Evolutionary conservation across 30 jellyfish, hydroid and myxozoan species (phyloP).

Genomic region (Aurelia coerulea): DNA sequence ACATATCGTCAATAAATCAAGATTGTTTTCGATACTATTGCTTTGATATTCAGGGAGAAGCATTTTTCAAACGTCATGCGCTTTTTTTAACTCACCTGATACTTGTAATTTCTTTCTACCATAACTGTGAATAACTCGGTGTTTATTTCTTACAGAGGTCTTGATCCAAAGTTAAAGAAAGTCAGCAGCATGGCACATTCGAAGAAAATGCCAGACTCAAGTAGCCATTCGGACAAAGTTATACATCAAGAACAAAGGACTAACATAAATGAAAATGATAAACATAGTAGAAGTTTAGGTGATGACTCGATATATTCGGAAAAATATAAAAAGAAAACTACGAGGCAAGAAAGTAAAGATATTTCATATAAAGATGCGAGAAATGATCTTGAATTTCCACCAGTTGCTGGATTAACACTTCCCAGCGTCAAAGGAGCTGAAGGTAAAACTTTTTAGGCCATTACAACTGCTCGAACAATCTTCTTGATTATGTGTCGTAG

Average conservation of each 20-base stretch:
- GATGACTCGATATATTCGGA: slow-evolving; percentile 40
- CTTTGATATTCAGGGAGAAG: too few relatives aligned
- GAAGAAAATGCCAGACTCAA: slow-evolving; percentile 36
- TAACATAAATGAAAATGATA: slow-evolving; percentile 18
- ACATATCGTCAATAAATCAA: too few relatives aligned
- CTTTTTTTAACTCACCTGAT: too few relatives aligned
- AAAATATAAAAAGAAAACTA: slow-evolving; percentile 38
- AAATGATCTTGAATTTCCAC: slow-evolving; percentile 74
- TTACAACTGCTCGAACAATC: too few relatives aligned
- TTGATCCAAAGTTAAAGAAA: slow-evolving; percentile 66
- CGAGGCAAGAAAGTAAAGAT: slow-evolving; percentile 54
- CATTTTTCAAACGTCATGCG: too few relatives aligned
- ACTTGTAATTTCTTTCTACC: too few relatives aligned
- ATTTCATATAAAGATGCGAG: slow-evolving; percentile 25
- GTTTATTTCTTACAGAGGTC: slow-evolving; percentile 3
- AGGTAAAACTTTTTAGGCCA: slow-evolving; percentile 11
- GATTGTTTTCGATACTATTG: too few relatives aligned
- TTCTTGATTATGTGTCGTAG: too few relatives aligned
- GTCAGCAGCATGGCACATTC: slow-evolving; percentile 37
- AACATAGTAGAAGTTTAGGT: slow-evolving; percentile 20
- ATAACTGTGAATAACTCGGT: not conserved
- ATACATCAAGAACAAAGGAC: slow-evolving; percentile 53
- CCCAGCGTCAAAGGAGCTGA: slow-evolving; percentile 90
- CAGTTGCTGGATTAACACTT: slow-evolving; percentile 75
- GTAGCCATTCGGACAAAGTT: slow-evolving; percentile 44